These are phyloP conservation scores for Steinernema hermaphroditum DNA, from an alignment of 2,888 invertebrate species.

Conservation along the genomic window DNA sequence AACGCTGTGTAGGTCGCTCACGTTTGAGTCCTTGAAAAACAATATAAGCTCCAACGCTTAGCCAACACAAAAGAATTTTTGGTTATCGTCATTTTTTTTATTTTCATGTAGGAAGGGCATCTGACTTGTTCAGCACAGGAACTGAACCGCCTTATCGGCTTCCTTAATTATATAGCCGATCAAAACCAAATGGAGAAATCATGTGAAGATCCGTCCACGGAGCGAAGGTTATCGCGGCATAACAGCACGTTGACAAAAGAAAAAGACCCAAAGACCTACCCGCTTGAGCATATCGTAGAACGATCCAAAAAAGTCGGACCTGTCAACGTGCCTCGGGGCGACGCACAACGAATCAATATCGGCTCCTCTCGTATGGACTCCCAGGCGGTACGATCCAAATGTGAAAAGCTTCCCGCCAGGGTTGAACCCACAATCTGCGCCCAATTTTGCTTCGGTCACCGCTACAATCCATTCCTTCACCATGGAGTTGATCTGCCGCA, in stretches of 20 bases:
- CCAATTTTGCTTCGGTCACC: slow-evolving; percentile 82
- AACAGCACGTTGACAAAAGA: too few species aligned
- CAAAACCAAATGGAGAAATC: background rate
- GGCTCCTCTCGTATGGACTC: slow-evolving; percentile 94
- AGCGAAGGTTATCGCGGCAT: too few species aligned
- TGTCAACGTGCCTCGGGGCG: slow-evolving; percentile 89
- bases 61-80: slow-evolving; percentile 27
- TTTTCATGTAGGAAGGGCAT: slow-evolving; percentile 15
- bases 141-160: slow-evolving; percentile 17
- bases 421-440: slow-evolving; percentile 80
- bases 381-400: slow-evolving; percentile 89
- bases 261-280: too few species aligned
- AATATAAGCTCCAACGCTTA: background rate
- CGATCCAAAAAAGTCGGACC: slow-evolving; percentile 90
- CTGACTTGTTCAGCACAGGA: background rate
- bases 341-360: slow-evolving; percentile 99
- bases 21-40: slow-evolving; percentile 71
- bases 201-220: too few species aligned
- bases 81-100: slow-evolving; percentile 29
- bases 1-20: slow-evolving; percentile 75
- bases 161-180: background rate
- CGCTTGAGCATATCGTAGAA: slow-evolving; percentile 87
- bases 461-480: slow-evolving; percentile 93
- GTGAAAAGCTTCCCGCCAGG: slow-evolving; percentile 98
- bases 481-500: slow-evolving; percentile 80